Evolutionary conservation across 2,888 invertebrate genomes (phyloP).

Genomic region (Meloe dianella): DNA sequence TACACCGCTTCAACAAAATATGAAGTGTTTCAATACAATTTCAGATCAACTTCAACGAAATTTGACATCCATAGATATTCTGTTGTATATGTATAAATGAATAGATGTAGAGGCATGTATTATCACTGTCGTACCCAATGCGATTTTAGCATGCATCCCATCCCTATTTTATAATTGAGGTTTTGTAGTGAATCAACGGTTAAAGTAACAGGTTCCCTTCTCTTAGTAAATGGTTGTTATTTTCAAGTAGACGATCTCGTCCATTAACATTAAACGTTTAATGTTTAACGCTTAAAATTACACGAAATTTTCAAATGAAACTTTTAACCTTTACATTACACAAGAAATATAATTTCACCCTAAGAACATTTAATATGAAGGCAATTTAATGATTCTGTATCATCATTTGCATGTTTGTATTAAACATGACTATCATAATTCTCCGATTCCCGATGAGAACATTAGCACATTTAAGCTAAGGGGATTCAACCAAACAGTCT

Average conservation of each 20-base stretch:
- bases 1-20: not conserved
- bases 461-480: conserved; percentile 45
- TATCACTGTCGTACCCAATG: too few species aligned
- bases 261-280: not conserved
- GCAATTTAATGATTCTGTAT: conserved; percentile 31
- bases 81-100: too few species aligned
- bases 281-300: not conserved
- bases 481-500: conserved; percentile 13
- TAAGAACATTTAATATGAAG: conserved; percentile 3
- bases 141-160: too few species aligned
- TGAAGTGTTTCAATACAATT: not conserved
- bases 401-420: conserved; percentile 42
- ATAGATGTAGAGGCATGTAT: too few species aligned
- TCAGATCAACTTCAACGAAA: not conserved
- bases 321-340: not conserved
- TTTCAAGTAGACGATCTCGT: not conserved
- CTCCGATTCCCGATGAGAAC: conserved; percentile 44
- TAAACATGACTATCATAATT: conserved; percentile 54
- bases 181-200: too few species aligned
- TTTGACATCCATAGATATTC: too few species aligned
- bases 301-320: not conserved
- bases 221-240: too few species aligned
- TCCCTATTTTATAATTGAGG: too few species aligned
- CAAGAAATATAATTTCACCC: not conserved
- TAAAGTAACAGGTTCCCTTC: too few species aligned